Evolutionary conservation across 2,888 invertebrate genomes (phyloP).

Genomic region (Parnassius mnemosyne): DNA sequence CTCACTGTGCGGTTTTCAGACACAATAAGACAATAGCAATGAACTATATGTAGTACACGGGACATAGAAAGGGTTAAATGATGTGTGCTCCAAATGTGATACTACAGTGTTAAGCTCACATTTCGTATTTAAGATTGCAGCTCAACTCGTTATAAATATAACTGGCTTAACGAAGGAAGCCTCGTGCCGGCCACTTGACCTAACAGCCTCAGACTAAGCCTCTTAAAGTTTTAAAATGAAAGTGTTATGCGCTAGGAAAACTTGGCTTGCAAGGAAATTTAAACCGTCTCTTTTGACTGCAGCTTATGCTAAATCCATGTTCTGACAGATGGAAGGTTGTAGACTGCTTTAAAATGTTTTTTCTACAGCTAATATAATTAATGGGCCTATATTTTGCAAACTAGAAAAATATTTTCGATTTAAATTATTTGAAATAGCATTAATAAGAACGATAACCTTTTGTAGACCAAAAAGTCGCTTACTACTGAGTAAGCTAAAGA

Average conservation of each 20-base stretch:
- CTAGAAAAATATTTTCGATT: too few relatives aligned
- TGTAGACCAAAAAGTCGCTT: too few relatives aligned
- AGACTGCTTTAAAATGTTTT: background rate
- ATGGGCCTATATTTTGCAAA: too few relatives aligned
- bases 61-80: background rate
- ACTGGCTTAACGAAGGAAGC: slow-evolving; percentile 61
- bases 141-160: slow-evolving; percentile 50
- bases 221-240: slow-evolving; percentile 52
- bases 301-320: slow-evolving; percentile 26
- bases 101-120: slow-evolving; percentile 4
- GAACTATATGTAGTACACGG: too few relatives aligned
- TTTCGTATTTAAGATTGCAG: slow-evolving; percentile 24
- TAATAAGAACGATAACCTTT: too few relatives aligned
- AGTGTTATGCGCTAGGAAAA: slow-evolving; percentile 36
- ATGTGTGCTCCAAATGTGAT: slow-evolving; percentile 8
- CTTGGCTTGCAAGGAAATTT: slow-evolving; percentile 23
- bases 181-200: slow-evolving; percentile 62
- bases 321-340: slow-evolving; percentile 27
- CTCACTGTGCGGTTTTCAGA: too few relatives aligned
- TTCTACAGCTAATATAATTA: too few relatives aligned
- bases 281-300: slow-evolving; percentile 24
- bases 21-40: too few relatives aligned
- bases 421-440: too few relatives aligned
- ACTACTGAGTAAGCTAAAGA: too few relatives aligned
- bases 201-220: slow-evolving; percentile 56